Evolutionary conservation across 2,888 invertebrate species (phyloP).

Genomic region (Sepiola atlantica): DNA sequence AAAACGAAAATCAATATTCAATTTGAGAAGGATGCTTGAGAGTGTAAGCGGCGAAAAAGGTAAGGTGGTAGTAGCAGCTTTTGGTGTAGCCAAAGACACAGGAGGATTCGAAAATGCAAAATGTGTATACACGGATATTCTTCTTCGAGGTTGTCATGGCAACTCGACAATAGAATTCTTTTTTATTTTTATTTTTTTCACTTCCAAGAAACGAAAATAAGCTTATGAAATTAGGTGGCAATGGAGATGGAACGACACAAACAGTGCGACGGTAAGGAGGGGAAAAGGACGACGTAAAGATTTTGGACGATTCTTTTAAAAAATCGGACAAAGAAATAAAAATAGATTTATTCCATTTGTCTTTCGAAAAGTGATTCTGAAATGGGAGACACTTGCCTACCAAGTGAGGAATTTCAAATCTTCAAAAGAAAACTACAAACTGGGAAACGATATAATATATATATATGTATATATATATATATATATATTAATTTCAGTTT

Average conservation of each 20-base stretch:
- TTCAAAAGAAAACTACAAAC: too few relatives aligned
- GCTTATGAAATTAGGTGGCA: neutral
- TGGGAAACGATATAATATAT: too few relatives aligned
- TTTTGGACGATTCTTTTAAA: neutral
- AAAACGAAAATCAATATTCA: neutral
- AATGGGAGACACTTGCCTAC: too few relatives aligned
- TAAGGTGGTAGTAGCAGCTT: neutral
- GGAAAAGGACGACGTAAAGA: neutral
- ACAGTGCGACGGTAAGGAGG: neutral
- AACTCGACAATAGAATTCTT: neutral
- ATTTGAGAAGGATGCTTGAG: neutral
- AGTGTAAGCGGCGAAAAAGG: neutral
- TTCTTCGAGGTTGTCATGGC: constrained; percentile 19
- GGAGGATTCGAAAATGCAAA: neutral
- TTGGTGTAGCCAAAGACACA: neutral
- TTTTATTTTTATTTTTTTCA: too few relatives aligned
- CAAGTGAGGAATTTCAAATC: too few relatives aligned
- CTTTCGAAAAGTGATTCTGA: neutral
- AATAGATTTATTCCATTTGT: neutral
- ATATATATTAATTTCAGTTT: too few relatives aligned
- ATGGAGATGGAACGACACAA: neutral
- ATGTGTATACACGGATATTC: neutral
- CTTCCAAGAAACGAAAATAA: neutral
- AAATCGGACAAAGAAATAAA: neutral
- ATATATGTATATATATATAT: too few relatives aligned